These are phyloP conservation scores for Fratercula arctica DNA, from an alignment of 2,797 vertebrate species.

Conservation along the genomic window DNA sequence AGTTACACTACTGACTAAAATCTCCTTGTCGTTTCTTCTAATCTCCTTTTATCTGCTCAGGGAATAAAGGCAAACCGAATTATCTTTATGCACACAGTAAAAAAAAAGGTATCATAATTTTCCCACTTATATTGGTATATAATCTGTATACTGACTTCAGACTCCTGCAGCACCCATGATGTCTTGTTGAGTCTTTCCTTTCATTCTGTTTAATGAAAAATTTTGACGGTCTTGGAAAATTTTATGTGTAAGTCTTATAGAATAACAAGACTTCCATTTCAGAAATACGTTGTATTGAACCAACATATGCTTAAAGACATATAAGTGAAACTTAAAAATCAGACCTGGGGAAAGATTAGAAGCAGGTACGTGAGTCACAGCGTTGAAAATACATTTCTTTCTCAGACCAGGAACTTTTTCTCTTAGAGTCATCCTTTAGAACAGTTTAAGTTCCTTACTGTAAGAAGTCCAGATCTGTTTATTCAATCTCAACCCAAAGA, in stretches of 20 bases:
- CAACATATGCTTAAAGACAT: neutral
- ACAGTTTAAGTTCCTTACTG: neutral
- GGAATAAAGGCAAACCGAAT: neutral
- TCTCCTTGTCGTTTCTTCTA: neutral
- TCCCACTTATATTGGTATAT: neutral
- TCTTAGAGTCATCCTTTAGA: neutral
- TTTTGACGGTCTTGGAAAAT: neutral
- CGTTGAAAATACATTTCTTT: neutral
- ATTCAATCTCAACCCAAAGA: neutral
- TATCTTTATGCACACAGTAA: neutral
- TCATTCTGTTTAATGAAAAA: neutral
- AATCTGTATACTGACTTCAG: neutral
- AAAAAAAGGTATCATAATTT: neutral
- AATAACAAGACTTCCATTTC: neutral
- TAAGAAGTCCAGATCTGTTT: neutral
- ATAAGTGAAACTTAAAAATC: neutral
- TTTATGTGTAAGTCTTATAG: neutral
- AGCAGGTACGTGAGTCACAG: neutral
- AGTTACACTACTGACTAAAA: conserved; percentile 1
- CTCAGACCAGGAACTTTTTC: neutral
- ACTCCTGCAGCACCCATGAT: neutral
- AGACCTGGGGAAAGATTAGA: neutral
- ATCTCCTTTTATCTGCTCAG: neutral
- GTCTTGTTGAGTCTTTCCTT: neutral
- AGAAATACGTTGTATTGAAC: neutral